A percentile compares a stretch with the other conserved stretches of the same genome.
Evolutionary conservation across 2,113 vertebrate species (phyloP).

Genomic region (Synodontis membranacea): DNA sequence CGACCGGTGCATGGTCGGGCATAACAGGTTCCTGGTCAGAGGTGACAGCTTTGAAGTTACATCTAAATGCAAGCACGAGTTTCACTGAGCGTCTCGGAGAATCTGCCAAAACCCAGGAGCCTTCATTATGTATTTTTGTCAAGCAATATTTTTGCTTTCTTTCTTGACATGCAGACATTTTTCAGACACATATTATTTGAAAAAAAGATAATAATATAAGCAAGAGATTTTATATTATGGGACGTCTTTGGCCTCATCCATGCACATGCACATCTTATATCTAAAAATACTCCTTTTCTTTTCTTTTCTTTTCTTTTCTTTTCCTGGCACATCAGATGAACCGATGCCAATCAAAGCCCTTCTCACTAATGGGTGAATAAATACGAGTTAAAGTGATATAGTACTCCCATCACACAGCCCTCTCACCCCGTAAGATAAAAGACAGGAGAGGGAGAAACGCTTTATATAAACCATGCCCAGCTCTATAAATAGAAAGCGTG

Average conservation of each 20-base stretch:
- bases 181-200: too few species aligned
- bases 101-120: too few species aligned
- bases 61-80: too few species aligned
- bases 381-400: background rate
- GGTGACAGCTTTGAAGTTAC: too few species aligned
- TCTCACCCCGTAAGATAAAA: slow-evolving; percentile 24
- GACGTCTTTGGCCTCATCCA: background rate
- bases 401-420: background rate
- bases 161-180: too few species aligned
- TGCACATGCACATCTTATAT: background rate
- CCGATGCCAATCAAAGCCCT: background rate
- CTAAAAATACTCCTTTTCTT: background rate
- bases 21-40: too few species aligned
- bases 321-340: background rate
- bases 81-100: too few species aligned
- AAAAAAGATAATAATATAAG: too few species aligned
- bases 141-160: too few species aligned
- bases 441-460: slow-evolving; percentile 1
- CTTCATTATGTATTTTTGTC: too few species aligned
- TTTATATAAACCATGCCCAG: slow-evolving; percentile 25
- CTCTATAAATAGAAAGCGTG: slow-evolving; percentile 33
- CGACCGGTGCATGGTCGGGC: too few species aligned
- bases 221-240: too few species aligned
- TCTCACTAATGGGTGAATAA: slow-evolving; percentile 19
- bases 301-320: background rate